Evolutionary conservation across 1,140 invertebrate genomes (phyloP).

Genomic region (Drosophila sucinea): DNA sequence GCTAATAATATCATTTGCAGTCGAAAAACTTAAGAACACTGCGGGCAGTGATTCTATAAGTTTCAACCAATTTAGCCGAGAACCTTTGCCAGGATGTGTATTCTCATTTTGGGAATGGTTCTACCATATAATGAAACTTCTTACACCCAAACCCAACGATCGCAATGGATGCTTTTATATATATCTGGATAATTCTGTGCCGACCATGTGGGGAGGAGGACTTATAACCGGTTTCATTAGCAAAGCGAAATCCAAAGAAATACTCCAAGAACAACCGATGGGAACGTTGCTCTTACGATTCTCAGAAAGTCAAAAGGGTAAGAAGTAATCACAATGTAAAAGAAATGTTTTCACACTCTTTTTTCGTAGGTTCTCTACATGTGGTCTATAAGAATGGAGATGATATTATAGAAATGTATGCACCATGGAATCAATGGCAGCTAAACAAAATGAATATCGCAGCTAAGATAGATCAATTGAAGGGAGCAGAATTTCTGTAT

Average conservation of each 20-base stretch:
- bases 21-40: background rate
- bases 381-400: background rate
- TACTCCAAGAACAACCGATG: background rate
- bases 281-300: background rate
- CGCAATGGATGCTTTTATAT: background rate
- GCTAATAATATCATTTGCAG: background rate
- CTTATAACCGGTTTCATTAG: background rate
- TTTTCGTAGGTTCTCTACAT: background rate
- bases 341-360: background rate
- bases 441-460: background rate
- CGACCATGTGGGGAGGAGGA: background rate
- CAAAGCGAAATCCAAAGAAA: background rate
- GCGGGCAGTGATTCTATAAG: background rate
- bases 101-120: constrained; percentile 7
- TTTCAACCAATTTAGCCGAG: background rate
- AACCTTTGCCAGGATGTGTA: background rate
- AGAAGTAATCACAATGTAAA: background rate
- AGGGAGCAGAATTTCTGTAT: background rate
- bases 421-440: constrained; percentile 1
- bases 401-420: background rate
- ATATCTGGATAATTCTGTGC: background rate
- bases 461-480: background rate
- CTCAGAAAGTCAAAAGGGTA: constrained; percentile 1
- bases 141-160: background rate
- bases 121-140: background rate